phyloP scores from a whole-genome alignment of 2,888 invertebrate species.

The Pharmacophagus antenor region DNA sequence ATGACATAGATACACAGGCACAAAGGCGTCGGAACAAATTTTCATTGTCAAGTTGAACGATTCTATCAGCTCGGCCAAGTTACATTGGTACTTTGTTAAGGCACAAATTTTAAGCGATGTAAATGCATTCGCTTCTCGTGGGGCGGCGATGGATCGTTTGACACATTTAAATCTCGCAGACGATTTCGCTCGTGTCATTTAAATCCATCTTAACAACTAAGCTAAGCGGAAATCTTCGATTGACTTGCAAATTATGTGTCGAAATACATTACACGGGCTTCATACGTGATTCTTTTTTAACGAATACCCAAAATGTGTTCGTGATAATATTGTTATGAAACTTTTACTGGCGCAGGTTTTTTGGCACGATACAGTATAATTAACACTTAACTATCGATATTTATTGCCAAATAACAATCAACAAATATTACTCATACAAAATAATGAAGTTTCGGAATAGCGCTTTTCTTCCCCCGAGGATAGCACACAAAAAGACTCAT shows the following conservation, averaged over 20 bases:
- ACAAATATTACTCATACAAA: too few species aligned
- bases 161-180: slow-evolving; percentile 12
- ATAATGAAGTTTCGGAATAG: too few species aligned
- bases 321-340: too few species aligned
- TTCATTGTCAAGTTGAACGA: slow-evolving; percentile 1
- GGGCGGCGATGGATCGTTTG: slow-evolving; percentile 12
- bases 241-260: slow-evolving; percentile 3
- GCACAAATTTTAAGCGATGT: slow-evolving; percentile 18
- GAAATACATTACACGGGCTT: too few species aligned
- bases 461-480: too few species aligned
- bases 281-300: neutral
- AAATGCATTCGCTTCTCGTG: slow-evolving; percentile 14
- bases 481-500: too few species aligned
- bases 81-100: neutral
- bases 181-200: slow-evolving; percentile 15
- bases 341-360: too few species aligned
- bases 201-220: slow-evolving; percentile 3
- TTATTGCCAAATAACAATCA: too few species aligned
- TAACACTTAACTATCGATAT: too few species aligned
- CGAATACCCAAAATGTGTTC: too few species aligned
- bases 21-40: neutral
- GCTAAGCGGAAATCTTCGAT: neutral
- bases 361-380: too few species aligned
- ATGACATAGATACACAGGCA: neutral
- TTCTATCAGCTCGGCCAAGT: neutral